phyloP scores from a whole-genome alignment of 2,888 invertebrate species.

The Cosmorhoe ocellata region DNA sequence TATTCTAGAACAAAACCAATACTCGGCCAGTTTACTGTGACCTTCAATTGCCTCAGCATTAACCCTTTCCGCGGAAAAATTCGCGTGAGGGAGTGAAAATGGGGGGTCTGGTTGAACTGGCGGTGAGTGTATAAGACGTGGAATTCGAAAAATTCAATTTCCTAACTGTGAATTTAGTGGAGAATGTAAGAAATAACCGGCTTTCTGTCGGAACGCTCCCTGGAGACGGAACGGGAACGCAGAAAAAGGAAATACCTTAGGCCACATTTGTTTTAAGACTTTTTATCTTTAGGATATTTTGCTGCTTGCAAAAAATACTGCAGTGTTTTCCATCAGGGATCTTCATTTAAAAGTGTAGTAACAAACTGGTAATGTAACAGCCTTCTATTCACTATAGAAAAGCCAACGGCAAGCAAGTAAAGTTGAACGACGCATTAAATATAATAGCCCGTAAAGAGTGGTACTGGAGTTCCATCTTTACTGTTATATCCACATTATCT shows the following conservation, averaged over 20 bases:
- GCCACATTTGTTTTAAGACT: conserved; percentile 42
- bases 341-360: not conserved
- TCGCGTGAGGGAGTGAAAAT: conserved; percentile 29
- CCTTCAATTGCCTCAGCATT: conserved; percentile 42
- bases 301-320: not conserved
- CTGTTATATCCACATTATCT: conserved; percentile 58
- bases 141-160: conserved; percentile 79
- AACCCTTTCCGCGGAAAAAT: conserved; percentile 35
- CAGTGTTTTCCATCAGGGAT: not conserved
- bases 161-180: conserved; percentile 74
- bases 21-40: conserved; percentile 41
- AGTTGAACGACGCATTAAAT: conserved; percentile 55
- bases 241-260: conserved; percentile 55
- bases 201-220: conserved; percentile 57
- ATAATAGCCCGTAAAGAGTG: conserved; percentile 62
- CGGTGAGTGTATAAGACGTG: conserved; percentile 47
- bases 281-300: conserved; percentile 31
- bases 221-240: conserved; percentile 65
- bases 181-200: conserved; percentile 71
- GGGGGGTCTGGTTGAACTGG: conserved; percentile 51
- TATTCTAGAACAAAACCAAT: conserved; percentile 55
- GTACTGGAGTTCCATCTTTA: conserved; percentile 51
- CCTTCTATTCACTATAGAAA: conserved; percentile 20
- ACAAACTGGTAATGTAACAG: too few species aligned
- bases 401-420: conserved; percentile 25